Evolutionary conservation across 92 coral and sea anemone genomes (phyloP).

Genomic region (Scolanthus callimorphus): DNA sequence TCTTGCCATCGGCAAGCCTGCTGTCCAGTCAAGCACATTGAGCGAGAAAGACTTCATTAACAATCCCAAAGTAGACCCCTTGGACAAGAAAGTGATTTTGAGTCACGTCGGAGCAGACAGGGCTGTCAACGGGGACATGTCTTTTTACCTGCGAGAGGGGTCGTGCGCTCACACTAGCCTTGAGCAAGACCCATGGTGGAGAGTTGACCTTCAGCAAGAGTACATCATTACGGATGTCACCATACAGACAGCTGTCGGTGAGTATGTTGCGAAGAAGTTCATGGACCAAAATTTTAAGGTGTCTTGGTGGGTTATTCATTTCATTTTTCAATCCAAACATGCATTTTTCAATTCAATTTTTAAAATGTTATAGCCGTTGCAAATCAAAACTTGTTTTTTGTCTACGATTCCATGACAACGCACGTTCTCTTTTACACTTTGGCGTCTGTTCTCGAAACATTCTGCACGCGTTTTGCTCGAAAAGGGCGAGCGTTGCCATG

Average conservation of each 20-base stretch:
- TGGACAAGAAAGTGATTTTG: slow-evolving; percentile 4
- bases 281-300: too few species aligned
- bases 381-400: too few species aligned
- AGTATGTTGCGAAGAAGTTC: too few species aligned
- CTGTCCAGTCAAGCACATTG: slow-evolving; percentile 42
- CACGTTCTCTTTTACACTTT: too few species aligned
- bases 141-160: slow-evolving; percentile 29
- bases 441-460: too few species aligned
- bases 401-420: too few species aligned
- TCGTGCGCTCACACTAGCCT: slow-evolving; percentile 55
- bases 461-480: too few species aligned
- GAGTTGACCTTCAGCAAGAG: slow-evolving; percentile 46
- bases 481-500: too few species aligned
- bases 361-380: too few species aligned
- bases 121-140: slow-evolving; percentile 60
- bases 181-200: slow-evolving; percentile 61
- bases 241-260: slow-evolving; percentile 36
- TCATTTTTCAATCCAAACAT: too few species aligned
- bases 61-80: slow-evolving; percentile 4
- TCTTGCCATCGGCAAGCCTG: slow-evolving; percentile 42
- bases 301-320: too few species aligned
- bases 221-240: slow-evolving; percentile 55
- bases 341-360: too few species aligned
- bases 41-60: slow-evolving; percentile 8
- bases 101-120: slow-evolving; percentile 37